Conservation (phyloP, 2,113 vertebrate species). For the Canis aureus region DNA sequence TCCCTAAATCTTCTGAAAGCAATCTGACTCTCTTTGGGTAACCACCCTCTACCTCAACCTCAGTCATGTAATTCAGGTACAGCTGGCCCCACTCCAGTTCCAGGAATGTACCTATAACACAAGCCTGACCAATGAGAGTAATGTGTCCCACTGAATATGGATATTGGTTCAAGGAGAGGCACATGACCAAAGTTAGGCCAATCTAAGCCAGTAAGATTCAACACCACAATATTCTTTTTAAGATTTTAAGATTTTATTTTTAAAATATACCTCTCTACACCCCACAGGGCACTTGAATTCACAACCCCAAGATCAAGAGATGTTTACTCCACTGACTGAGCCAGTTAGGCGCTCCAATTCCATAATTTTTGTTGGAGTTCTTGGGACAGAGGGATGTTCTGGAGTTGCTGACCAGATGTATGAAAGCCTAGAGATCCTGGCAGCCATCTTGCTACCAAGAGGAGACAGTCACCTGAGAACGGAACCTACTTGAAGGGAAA, state of each 20-base stretch:
- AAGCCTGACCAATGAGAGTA: slow-evolving; percentile 20
- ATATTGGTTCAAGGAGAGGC: neutral
- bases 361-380: slow-evolving; percentile 13
- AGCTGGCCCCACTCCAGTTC: neutral
- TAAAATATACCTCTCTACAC: neutral
- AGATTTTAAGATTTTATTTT: neutral
- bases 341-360: neutral
- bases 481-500: slow-evolving; percentile 10
- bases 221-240: neutral
- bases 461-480: neutral
- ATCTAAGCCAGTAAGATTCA: neutral
- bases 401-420: neutral
- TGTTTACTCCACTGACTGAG: neutral
- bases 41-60: neutral
- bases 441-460: neutral
- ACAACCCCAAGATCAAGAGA: neutral
- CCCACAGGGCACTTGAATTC: neutral
- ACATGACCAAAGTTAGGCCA: neutral
- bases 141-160: neutral
- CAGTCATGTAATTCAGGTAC: neutral
- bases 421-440: neutral
- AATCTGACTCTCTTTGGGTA: neutral
- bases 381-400: slow-evolving; percentile 26
- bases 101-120: neutral
- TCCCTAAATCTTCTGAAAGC: neutral